Conservation (phyloP, 2,888 invertebrate species). For the Microplitis manilae region DNA sequence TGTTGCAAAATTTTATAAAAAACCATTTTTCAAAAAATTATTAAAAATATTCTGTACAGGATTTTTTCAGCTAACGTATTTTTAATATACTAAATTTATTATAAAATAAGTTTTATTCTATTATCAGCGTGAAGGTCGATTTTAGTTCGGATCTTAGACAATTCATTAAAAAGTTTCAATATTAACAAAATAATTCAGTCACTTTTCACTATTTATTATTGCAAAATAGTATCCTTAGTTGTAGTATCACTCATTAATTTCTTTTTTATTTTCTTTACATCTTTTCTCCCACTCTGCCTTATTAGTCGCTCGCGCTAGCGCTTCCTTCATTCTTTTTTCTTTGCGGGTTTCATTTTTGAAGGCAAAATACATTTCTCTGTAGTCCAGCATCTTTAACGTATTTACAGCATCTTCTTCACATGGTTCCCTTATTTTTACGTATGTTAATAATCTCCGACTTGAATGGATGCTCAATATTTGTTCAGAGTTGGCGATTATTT, state of each 20-base stretch:
- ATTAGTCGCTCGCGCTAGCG: constrained; percentile 68
- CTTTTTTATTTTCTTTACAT: constrained; percentile 54
- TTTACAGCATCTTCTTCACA: constrained; percentile 58
- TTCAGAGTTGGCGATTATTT: constrained; percentile 88
- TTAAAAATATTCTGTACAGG: no score
- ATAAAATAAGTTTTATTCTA: no score
- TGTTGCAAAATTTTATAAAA: no score
- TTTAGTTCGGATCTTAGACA: no score
- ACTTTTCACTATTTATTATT: not conserved
- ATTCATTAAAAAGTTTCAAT: no score
- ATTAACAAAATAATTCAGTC: not conserved
- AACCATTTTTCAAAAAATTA: no score
- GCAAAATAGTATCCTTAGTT: not conserved
- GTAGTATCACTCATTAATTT: constrained; percentile 54
- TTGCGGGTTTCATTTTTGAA: constrained; percentile 78
- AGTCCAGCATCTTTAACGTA: constrained; percentile 71
- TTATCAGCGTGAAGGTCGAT: no score
- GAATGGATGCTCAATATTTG: constrained; percentile 88
- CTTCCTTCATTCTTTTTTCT: constrained; percentile 74
- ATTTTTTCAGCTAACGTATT: no score
- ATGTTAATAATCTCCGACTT: constrained; percentile 88
- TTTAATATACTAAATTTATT: no score
- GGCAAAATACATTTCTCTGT: constrained; percentile 81
- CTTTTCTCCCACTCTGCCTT: constrained; percentile 61
- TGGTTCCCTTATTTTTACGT: constrained; percentile 81